Base-by-base conservation (phyloP, 2,797 vertebrate species). In the Sphaeramia orbicularis region DNA sequence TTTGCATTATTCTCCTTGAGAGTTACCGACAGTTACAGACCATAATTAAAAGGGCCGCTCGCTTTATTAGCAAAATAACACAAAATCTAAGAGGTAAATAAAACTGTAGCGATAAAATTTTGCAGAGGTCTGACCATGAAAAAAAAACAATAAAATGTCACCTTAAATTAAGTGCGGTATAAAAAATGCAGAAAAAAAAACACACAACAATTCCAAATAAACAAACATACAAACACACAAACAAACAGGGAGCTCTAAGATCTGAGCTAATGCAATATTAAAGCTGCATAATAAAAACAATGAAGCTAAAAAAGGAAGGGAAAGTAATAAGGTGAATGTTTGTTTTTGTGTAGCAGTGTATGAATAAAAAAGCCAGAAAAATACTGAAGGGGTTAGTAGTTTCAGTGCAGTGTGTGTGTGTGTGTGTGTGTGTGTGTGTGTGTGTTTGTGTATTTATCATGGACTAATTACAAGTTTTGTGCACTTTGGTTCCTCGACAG, bases 391-490 rank as follows among this genome's bases (percentile, higher is more conserved):
- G 68, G 59, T 56, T 45, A 15, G 24, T 11, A 35, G 24, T 27
- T 40, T 6, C 8, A 71, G 36, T 42, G 53, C 62, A 54, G 36
- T 56, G 6, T 49, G 27, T 58, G 27, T 30, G 27, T 30, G 27
- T 30, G 27, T 30, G 62, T 50, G 53, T 84, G 62, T 50, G 56
- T 49, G 53, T 84, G 36, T 56, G 6, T 49, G 27, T 58, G 27
- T 30, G 27, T 30, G 27, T 30, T 27, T 30, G 62, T 50, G 56
- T 49, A 53, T 84, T 75, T 50, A 68, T 81, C 70, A 59, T 5
- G 2, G 56, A 74, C 72, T 78, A 85, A 83, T 82, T 74, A 80
- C 41, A 27, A 50, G 27, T 73, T 70, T 65, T 65, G 45, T 65
- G 60, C 1, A 50, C 50, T 71, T 83, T 66, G 48, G 68, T 30